Conservation (phyloP, 2,888 invertebrate species). For the Eupithecia centaureata region DNA sequence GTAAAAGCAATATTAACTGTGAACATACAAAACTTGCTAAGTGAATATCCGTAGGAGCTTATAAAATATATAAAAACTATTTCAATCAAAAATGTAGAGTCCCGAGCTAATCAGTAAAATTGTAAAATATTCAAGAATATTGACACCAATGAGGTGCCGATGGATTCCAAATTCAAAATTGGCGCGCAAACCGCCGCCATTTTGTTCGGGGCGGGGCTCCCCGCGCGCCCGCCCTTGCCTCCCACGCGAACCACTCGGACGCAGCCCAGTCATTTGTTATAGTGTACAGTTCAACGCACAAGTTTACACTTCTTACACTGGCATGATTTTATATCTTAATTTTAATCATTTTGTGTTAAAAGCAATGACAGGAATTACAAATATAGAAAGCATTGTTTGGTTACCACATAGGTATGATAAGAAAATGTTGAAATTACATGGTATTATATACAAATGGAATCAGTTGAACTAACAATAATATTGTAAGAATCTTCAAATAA, state of each 20-base stretch:
- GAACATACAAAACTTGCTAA: conserved; percentile 4
- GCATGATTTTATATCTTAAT: not conserved
- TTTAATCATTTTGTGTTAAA: not conserved
- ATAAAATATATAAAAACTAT: no score
- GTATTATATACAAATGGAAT: no score
- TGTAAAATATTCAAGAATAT: not conserved
- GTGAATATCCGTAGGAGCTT: conserved; percentile 8
- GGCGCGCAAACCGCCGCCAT: conserved; percentile 85
- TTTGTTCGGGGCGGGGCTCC: conserved; percentile 84
- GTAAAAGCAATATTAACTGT: not conserved
- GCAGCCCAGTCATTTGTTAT: conserved; percentile 83
- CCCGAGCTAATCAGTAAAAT: not conserved
- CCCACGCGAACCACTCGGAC: conserved; percentile 77
- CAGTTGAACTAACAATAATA: not conserved
- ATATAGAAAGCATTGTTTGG: not conserved
- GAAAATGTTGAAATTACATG: not conserved
- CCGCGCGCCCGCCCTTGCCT: conserved; percentile 82
- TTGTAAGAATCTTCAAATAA: not conserved
- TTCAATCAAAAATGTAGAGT: not conserved
- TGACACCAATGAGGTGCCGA: not conserved
- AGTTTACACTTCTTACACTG: conserved; percentile 44
- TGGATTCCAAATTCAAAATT: conserved; percentile 72
- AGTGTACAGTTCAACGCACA: conserved; percentile 72
- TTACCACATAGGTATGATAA: not conserved
- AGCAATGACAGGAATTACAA: not conserved